Conservation (phyloP, 2,797 vertebrate species). For the Premnoplex brunnescens region DNA sequence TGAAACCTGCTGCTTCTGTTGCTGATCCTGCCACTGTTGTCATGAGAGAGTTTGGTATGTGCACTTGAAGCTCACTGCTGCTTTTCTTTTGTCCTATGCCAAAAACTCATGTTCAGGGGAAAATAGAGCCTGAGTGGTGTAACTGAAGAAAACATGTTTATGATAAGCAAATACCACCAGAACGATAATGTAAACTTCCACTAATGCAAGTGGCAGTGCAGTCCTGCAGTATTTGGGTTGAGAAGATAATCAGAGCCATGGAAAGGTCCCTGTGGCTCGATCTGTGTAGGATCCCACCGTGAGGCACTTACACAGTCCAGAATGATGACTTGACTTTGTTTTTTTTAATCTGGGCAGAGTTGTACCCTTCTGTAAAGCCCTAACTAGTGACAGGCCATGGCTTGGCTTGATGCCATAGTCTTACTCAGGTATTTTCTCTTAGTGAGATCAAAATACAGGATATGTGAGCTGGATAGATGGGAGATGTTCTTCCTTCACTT, state of each 20-base stretch:
- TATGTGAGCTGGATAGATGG: neutral
- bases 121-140: neutral
- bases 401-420: neutral
- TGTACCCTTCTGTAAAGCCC: neutral
- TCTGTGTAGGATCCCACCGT: rapidly evolving
- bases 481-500: neutral
- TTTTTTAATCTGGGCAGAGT: neutral
- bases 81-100: constrained; percentile 32
- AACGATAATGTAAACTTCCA: neutral
- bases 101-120: neutral
- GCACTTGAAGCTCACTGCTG: constrained; percentile 16
- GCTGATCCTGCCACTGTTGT: constrained; percentile 28
- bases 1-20: constrained; percentile 43
- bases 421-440: neutral
- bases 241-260: neutral
- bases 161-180: neutral
- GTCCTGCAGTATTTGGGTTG: neutral
- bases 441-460: neutral
- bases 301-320: neutral
- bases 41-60: neutral
- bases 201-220: neutral
- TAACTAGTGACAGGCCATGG: neutral
- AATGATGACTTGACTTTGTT: neutral
- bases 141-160: neutral
- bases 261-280: neutral